Evolutionary conservation across 2,888 invertebrate species (phyloP).

Genomic region (Amphipyra tragopoginis): DNA sequence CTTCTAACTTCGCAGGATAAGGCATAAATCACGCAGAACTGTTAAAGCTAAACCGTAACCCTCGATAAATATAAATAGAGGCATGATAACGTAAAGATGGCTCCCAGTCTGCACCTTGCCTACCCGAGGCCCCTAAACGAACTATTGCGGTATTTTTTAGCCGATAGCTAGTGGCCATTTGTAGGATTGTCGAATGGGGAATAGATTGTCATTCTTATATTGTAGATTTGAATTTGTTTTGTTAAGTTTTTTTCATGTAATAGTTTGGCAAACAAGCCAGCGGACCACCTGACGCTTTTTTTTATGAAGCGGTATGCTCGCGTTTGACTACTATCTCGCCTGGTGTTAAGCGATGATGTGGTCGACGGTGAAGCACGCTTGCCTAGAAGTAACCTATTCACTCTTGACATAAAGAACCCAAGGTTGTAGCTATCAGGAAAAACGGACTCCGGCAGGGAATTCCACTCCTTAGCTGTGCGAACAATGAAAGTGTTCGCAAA

Average conservation of each 20-base stretch:
- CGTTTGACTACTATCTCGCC: too few species aligned
- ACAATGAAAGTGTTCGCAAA: too few species aligned
- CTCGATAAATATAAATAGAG: constrained; percentile 62
- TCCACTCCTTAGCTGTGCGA: too few species aligned
- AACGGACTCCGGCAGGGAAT: too few species aligned
- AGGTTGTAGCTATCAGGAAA: too few species aligned
- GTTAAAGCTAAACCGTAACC: constrained; percentile 48
- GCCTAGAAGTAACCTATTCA: too few species aligned
- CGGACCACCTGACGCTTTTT: too few species aligned
- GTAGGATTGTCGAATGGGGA: constrained; percentile 47
- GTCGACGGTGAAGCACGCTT: too few species aligned
- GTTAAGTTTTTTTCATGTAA: constrained; percentile 15
- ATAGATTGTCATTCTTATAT: constrained; percentile 29
- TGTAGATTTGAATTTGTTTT: constrained; percentile 9
- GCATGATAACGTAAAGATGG: constrained; percentile 53
- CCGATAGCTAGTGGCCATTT: constrained; percentile 49
- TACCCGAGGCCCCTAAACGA: constrained; percentile 45
- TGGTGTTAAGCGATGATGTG: too few species aligned
- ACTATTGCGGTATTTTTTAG: constrained; percentile 52
- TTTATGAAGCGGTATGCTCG: too few species aligned
- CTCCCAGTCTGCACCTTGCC: constrained; percentile 48
- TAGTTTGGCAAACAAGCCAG: too few species aligned
- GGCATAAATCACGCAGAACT: constrained; percentile 53
- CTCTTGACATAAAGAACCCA: too few species aligned
- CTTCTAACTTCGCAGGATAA: constrained; percentile 13